Base-by-base conservation (phyloP, 2,888 invertebrate species). In the Pycnomerus fuliginosus region DNA sequence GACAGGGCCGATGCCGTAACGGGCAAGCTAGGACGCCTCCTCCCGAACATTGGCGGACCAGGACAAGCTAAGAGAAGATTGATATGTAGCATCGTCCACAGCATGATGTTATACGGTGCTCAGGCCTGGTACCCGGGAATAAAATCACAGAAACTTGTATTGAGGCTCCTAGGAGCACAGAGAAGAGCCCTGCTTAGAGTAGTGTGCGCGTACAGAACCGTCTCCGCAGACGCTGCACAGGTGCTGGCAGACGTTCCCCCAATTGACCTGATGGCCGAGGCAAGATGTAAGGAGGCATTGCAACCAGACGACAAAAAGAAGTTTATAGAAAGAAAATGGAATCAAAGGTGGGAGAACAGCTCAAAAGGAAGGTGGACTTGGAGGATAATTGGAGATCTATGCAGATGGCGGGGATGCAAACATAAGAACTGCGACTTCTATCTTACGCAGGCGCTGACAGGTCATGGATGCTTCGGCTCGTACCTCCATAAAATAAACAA, bases 371-470 rank as follows among this genome's bases (percentile, higher is more conserved):
- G 39, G 39, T 23, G 16, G 17, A 12, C n/a, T 10, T 16, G 11
- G 20, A 31, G 39, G 30, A n/a, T 4, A 10, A 3, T n/a, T 2
- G 13, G 23, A 3, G 15, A 31, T 3, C 23, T n/a, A n/a, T n/a
- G n/a, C n/a, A n/a, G 31, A 17, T 47, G 41, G 41, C n/a, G n/a
- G n/a, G n/a, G n/a, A n/a, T n/a, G n/a, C n/a, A n/a, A n/a, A n/a
- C n/a, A n/a, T n/a, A n/a, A n/a, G n/a, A n/a, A n/a, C n/a, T n/a
- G n/a, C n/a, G n/a, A n/a, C n/a, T n/a, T n/a, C n/a, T 22, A 40
- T 30, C 4, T 52, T 5, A 50, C 48, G 12, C 52, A 57, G 22
- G 24, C 42, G 3, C 33, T 53, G 7, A 49, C 48, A 2, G 52
- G 45, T 3, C 53, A 56, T 35, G 53, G 54, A 1, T 43, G 45